Conservation (phyloP, 2,888 invertebrate species). For the Macropis europaea region DNA sequence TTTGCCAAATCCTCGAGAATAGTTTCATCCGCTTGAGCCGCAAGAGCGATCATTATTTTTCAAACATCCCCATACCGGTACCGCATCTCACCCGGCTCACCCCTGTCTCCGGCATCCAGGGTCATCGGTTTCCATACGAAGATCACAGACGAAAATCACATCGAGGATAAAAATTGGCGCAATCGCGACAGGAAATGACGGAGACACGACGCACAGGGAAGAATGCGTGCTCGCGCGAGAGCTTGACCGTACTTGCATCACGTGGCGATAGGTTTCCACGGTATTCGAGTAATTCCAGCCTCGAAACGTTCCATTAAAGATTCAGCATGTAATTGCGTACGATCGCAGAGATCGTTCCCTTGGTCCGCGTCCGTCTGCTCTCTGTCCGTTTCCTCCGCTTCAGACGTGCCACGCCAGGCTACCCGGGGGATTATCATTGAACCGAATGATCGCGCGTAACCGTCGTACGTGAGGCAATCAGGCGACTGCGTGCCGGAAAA, state of each 20-base stretch:
- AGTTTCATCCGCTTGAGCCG: too few relatives aligned
- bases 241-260: conserved; percentile 67
- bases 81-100: too few relatives aligned
- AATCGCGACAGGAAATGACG: neutral
- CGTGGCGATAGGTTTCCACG: conserved; percentile 77
- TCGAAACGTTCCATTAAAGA: conserved; percentile 80
- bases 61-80: too few relatives aligned
- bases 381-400: conserved; percentile 40
- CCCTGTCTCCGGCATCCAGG: too few relatives aligned
- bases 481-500: conserved; percentile 70
- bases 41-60: too few relatives aligned
- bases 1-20: too few relatives aligned
- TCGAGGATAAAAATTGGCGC: neutral
- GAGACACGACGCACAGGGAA: neutral
- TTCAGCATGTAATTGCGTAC: conserved; percentile 80
- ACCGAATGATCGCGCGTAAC: conserved; percentile 68
- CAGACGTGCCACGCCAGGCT: conserved; percentile 52
- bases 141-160: too few relatives aligned
- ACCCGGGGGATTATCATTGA: conserved; percentile 65
- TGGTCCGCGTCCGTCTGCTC: conserved; percentile 42
- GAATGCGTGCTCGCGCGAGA: conserved; percentile 12
- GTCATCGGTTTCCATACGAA: too few relatives aligned
- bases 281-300: conserved; percentile 79
- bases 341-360: conserved; percentile 69
- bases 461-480: conserved; percentile 71